A percentile compares a stretch with the other conserved stretches of the same genome.
phyloP scores from a whole-genome alignment of 2,113 vertebrate species.

The Cettia cetti region DNA sequence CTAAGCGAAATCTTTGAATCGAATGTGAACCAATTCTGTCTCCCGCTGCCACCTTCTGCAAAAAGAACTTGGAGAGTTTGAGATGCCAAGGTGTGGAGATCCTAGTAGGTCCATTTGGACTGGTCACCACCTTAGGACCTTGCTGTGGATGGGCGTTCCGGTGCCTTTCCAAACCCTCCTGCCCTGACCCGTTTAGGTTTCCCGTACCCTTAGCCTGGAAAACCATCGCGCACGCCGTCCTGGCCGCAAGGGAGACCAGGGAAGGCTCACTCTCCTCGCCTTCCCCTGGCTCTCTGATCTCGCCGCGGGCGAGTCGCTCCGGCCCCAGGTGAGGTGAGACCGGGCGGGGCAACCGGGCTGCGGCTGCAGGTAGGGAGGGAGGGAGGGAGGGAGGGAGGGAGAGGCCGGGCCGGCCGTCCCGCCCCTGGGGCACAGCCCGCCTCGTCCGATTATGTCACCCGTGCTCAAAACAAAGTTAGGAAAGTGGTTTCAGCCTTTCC shows the following conservation, averaged over 20 bases:
- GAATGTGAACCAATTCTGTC: background rate
- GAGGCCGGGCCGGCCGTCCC: background rate
- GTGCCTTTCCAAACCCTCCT: background rate
- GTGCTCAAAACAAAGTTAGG: background rate
- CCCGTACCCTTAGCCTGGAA: no score
- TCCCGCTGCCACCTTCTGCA: accelerated
- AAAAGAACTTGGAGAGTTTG: background rate
- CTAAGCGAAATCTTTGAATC: background rate
- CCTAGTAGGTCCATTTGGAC: background rate
- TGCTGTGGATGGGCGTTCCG: no score
- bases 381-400: background rate
- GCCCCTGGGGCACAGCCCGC: background rate
- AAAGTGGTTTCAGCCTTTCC: background rate
- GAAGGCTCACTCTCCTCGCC: no score
- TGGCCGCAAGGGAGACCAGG: background rate
- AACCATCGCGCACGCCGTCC: accelerated
- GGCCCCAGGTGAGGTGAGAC: background rate
- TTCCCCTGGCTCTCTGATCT: background rate
- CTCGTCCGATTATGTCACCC: background rate
- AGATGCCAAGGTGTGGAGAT: background rate
- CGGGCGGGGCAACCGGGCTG: background rate
- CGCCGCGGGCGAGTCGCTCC: background rate
- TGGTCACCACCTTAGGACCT: background rate
- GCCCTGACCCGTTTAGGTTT: accelerated
- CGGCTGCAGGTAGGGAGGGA: background rate